Conservation (phyloP, 2,888 invertebrate species). For the Phengaris alcon region DNA sequence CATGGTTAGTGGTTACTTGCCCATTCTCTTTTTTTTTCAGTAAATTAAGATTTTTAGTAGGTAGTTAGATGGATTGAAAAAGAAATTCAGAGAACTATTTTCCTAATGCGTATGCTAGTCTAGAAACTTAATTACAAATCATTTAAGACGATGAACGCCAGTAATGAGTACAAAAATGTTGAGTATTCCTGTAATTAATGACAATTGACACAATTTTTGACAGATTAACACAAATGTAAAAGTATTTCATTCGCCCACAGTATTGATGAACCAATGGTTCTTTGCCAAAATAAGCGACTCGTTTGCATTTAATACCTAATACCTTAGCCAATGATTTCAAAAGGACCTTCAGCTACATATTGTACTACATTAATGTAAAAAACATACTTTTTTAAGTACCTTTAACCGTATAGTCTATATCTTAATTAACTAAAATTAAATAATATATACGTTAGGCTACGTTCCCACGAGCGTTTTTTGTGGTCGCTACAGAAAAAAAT, state of each 20-base stretch:
- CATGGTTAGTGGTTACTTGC: not conserved
- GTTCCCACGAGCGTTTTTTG: too few relatives aligned
- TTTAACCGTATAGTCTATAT: too few relatives aligned
- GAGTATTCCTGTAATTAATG: conserved; percentile 3
- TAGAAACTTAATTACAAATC: not conserved
- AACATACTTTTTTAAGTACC: too few relatives aligned
- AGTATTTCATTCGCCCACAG: not conserved
- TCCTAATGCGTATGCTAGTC: not conserved
- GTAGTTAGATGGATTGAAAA: not conserved
- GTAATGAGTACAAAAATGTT: conserved; percentile 12
- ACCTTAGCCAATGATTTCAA: too few relatives aligned
- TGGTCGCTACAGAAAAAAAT: too few relatives aligned
- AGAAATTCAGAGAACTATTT: not conserved
- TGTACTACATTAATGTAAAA: too few relatives aligned
- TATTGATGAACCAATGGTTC: too few relatives aligned
- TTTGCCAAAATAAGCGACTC: too few relatives aligned
- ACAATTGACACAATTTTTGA: conserved; percentile 10
- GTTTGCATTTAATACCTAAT: too few relatives aligned
- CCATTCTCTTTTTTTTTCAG: not conserved
- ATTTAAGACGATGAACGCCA: not conserved
- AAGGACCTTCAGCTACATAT: too few relatives aligned
- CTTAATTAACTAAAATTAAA: too few relatives aligned
- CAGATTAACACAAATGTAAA: not conserved
- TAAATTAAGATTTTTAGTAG: not conserved
- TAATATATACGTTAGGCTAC: too few relatives aligned